A percentile compares a stretch with the other conserved stretches of the same genome.
Conservation (phyloP, 2,797 vertebrate genomes). For the Lepilemur septentrionalis region DNA sequence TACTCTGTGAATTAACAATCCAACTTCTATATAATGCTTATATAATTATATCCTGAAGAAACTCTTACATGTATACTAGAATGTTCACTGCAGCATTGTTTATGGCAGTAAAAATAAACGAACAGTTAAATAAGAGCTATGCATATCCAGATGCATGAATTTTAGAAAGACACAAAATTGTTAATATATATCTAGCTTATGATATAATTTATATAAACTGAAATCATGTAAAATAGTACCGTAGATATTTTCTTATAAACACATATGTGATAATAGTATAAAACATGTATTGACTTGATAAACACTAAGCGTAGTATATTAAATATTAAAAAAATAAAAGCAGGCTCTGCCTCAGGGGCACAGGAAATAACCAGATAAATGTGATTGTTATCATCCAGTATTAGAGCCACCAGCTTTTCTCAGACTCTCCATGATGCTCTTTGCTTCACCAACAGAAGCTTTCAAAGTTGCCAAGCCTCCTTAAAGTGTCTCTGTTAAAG, state of each 20-base stretch:
- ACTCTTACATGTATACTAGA: neutral
- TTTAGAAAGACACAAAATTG: constrained; percentile 36
- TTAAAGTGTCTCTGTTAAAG: neutral
- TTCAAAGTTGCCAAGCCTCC: neutral
- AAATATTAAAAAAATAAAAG: neutral
- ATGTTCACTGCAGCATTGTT: constrained; percentile 21
- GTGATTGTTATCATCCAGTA: neutral
- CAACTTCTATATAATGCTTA: neutral
- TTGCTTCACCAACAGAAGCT: neutral
- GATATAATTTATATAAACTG: constrained; percentile 14
- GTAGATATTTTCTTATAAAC: constrained; percentile 3
- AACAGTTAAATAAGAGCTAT: neutral
- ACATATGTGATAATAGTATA: neutral
- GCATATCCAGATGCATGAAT: neutral
- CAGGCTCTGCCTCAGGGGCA: neutral
- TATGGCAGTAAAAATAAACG: constrained; percentile 23
- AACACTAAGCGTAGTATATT: neutral
- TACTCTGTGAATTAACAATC: neutral
- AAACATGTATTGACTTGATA: neutral
- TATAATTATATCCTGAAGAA: neutral
- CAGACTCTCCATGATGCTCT: neutral
- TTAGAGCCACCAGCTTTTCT: neutral
- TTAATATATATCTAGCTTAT: neutral
- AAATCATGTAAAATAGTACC: neutral
- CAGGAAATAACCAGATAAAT: neutral